Percentiles rank a stretch among this genome's conserved stretches.
These are phyloP conservation scores for Bufo bufo DNA, from an alignment of 2,113 vertebrate species.

Conservation along the genomic window DNA sequence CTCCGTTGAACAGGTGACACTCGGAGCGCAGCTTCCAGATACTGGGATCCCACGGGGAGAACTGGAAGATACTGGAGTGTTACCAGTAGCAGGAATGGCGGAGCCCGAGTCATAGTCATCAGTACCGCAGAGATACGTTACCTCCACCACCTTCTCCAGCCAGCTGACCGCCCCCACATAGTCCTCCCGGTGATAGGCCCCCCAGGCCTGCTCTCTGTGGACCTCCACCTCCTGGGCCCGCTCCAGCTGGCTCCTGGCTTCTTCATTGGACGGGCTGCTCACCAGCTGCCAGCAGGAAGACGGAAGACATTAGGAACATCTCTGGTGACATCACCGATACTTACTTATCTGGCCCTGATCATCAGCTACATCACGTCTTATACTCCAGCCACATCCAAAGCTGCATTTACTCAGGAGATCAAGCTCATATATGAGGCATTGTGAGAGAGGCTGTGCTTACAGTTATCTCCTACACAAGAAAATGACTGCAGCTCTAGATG, in stretches of 20 bases:
- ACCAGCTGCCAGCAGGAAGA: constrained; percentile 66
- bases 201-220: constrained; percentile 71
- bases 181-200: constrained; percentile 71
- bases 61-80: constrained; percentile 61
- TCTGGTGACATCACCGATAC: no score
- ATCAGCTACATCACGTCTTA: no score
- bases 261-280: constrained; percentile 70
- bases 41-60: constrained; percentile 80
- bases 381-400: no score
- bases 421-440: not conserved
- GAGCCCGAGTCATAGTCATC: not conserved
- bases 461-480: not conserved
- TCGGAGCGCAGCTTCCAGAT: constrained; percentile 79
- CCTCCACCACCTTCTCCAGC: constrained; percentile 78
- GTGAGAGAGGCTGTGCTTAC: no score
- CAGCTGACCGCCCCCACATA: constrained; percentile 67
- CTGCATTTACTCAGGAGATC: no score
- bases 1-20: constrained; percentile 76
- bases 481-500: not conserved
- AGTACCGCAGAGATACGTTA: constrained; percentile 40
- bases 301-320: no score
- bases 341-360: no score
- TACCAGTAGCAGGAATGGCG: not conserved
- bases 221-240: constrained; percentile 71
- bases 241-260: constrained; percentile 74